Conservation (phyloP, 2,797 vertebrate species). For the Lepus townsendii region DNA sequence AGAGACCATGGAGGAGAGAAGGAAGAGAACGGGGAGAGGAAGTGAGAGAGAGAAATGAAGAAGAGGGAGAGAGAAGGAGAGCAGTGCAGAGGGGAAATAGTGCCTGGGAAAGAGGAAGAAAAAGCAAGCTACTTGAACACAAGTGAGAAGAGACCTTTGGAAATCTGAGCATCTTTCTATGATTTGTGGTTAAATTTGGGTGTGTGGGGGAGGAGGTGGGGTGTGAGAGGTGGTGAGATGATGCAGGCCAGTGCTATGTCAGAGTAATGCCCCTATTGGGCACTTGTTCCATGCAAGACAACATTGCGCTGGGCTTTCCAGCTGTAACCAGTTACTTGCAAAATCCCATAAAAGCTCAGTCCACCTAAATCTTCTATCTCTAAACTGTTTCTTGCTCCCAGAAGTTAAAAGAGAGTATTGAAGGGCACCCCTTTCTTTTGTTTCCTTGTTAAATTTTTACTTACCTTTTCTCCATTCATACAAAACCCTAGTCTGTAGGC, state of each 20-base stretch:
- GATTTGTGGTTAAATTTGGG: not conserved
- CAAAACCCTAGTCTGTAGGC: not conserved
- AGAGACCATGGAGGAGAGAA: not conserved
- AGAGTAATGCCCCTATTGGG: not conserved
- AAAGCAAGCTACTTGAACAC: not conserved
- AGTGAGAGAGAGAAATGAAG: not conserved
- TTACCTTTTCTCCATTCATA: not conserved
- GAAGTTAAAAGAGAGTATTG: not conserved
- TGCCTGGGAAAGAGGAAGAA: not conserved
- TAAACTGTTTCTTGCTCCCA: not conserved
- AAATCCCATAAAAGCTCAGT: not conserved
- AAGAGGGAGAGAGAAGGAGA: not conserved
- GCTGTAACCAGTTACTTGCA: not conserved
- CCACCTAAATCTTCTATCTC: not conserved
- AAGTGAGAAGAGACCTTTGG: not conserved
- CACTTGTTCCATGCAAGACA: not conserved
- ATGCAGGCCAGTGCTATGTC: not conserved
- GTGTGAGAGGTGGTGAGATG: not conserved
- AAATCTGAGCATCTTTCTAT: not conserved
- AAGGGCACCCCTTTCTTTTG: not conserved
- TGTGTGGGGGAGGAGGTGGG: fast-evolving
- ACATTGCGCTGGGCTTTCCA: not conserved
- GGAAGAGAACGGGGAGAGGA: no score
- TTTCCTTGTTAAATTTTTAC: not conserved
- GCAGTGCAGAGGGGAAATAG: not conserved